Evolutionary conservation across 2,113 vertebrate species (phyloP).

Genomic region (Antechinus stuartii): DNA sequence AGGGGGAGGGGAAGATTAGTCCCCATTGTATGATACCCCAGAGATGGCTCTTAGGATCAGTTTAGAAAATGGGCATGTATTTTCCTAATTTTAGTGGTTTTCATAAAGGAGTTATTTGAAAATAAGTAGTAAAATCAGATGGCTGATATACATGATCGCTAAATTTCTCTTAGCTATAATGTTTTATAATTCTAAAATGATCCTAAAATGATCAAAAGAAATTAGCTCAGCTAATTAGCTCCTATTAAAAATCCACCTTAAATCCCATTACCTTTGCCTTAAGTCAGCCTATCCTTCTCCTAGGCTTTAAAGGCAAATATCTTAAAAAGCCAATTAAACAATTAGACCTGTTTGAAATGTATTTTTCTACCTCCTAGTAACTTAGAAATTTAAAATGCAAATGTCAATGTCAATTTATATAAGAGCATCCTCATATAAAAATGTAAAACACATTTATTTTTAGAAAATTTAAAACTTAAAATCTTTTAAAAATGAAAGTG

Average conservation of each 20-base stretch:
- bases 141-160: background rate
- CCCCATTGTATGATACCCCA: background rate
- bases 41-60: background rate
- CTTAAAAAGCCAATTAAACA: constrained; percentile 16
- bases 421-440: background rate
- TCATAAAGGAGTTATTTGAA: background rate
- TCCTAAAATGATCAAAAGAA: background rate
- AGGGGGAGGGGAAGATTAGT: background rate
- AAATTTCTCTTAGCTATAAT: background rate
- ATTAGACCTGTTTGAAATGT: background rate
- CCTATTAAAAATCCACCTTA: constrained; percentile 17
- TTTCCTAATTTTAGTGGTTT: background rate
- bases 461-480: constrained; percentile 16
- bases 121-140: background rate
- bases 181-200: background rate
- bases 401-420: constrained; percentile 7
- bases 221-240: background rate
- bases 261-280: background rate
- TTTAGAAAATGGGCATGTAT: background rate
- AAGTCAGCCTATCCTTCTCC: background rate
- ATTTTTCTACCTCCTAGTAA: background rate
- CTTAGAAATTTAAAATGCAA: background rate
- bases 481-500: constrained; percentile 1
- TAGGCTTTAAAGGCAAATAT: constrained; percentile 14
- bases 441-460: constrained; percentile 7